A percentile compares a stretch with the other conserved stretches of the same genome.
phyloP scores from a whole-genome alignment of 2,888 invertebrate genomes.

The Agriopis leucophaearia region DNA sequence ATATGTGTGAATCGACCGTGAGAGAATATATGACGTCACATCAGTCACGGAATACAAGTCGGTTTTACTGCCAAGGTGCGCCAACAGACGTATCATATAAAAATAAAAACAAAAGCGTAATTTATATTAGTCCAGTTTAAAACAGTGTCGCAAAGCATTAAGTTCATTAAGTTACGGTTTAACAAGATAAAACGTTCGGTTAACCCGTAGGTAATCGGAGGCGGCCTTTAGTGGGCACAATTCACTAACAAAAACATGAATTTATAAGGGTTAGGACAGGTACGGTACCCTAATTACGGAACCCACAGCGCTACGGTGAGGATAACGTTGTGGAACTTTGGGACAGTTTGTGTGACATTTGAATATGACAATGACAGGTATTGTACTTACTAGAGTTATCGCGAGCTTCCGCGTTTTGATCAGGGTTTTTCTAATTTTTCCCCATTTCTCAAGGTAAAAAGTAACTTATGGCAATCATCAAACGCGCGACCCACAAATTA shows the following conservation, averaged over 20 bases:
- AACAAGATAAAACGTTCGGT: slow-evolving; percentile 35
- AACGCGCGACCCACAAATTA: too few species aligned
- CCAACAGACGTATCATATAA: too few species aligned
- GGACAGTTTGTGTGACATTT: slow-evolving; percentile 30
- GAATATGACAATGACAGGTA: slow-evolving; percentile 5
- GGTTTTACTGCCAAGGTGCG: too few species aligned
- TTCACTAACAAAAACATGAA: slow-evolving; percentile 47
- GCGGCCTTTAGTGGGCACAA: slow-evolving; percentile 37
- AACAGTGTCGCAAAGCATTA: slow-evolving; percentile 3
- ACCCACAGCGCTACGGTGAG: slow-evolving; percentile 35
- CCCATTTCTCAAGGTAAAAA: too few species aligned
- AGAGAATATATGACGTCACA: too few species aligned
- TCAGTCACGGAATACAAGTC: too few species aligned
- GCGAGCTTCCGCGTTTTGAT: too few species aligned
- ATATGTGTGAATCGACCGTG: too few species aligned
- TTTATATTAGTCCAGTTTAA: not conserved
- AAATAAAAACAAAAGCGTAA: too few species aligned
- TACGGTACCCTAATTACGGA: slow-evolving; percentile 44
- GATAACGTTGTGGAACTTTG: slow-evolving; percentile 24
- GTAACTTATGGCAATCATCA: too few species aligned
- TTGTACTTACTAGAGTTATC: not conserved
- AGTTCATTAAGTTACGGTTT: slow-evolving; percentile 5
- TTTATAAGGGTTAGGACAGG: slow-evolving; percentile 43
- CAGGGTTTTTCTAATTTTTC: too few species aligned
- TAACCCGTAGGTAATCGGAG: slow-evolving; percentile 39